Evolutionary conservation across 1,140 invertebrate species (phyloP), one percentile per base, ranked within the genome.

Genomic region (Zaprionus gabonicus): DNA sequence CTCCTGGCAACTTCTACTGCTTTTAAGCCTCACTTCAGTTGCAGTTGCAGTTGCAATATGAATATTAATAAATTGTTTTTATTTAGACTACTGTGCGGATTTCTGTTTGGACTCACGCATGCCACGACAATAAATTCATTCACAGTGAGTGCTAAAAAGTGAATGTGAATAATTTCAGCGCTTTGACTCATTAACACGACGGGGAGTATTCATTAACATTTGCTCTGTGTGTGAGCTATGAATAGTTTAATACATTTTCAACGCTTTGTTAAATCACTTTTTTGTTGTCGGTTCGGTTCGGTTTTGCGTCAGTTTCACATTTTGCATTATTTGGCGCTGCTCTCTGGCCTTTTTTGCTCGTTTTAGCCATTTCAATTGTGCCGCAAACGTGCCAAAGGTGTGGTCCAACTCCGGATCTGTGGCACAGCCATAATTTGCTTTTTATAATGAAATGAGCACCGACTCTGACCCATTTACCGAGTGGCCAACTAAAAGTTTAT

Each of bases 91-190:
- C 28, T 25, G 27, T 41, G 49, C 56, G 27, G 15, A 20, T 81
- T 81, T 71, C 44, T 82, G 82, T 66, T 77, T 76, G 71, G 77
- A 87, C 72, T 81, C 78, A 73, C 78, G 75, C 80, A 75, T 63
- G 15, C 31, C 20, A 49, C 66, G 63, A 78, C 64, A 81, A 84
- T 88, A 78, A 76, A 88, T 88, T 84, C 73, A 80, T 74, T 34
- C 62, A 56, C 51, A 79, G 76, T 63, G 81, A 69, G 85, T 73
- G 74, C 56, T 46, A 66, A 76, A 90, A 87, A 88, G 85, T 88
- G 81, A 90, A 88, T 88, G 84, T 78, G 90, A 88, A 90, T 90
- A 71, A 71, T 84, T 85, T 88, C 84, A 85, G 63, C 85, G 88
- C 81, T 81, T 90, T 78, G 81, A 88, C 78, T 87, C 83, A 87